phyloP scores from a whole-genome alignment of 2,797 vertebrate genomes.

The Selene dorsalis region DNA sequence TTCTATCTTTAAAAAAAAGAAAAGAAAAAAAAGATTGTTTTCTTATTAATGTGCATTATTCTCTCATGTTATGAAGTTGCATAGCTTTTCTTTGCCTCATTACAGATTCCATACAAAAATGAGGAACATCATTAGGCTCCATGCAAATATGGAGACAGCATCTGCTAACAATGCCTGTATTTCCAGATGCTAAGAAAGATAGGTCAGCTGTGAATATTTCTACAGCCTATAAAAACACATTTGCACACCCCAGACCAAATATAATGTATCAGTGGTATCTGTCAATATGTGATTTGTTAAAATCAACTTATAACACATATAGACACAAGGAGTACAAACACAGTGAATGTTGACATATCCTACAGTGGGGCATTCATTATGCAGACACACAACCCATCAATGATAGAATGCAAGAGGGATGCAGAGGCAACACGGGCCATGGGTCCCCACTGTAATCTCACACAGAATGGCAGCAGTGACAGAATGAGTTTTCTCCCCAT shows the following conservation, averaged over 20 bases:
- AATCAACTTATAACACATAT: background rate
- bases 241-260: slow-evolving; percentile 14
- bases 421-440: slow-evolving; percentile 67
- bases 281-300: slow-evolving; percentile 23
- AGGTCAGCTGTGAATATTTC: slow-evolving; percentile 38
- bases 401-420: slow-evolving; percentile 57
- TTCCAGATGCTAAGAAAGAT: slow-evolving; percentile 36
- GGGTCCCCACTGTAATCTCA: slow-evolving; percentile 80
- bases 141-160: slow-evolving; percentile 44
- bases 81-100: slow-evolving; percentile 38
- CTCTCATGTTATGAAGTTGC: slow-evolving; percentile 12
- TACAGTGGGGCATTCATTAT: slow-evolving; percentile 60
- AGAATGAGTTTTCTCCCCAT: slow-evolving; percentile 78
- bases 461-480: slow-evolving; percentile 78
- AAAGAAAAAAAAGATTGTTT: slow-evolving; percentile 19
- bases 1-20: background rate
- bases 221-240: background rate
- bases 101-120: slow-evolving; percentile 48
- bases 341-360: slow-evolving; percentile 22
- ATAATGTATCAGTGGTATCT: background rate
- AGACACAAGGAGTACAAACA: slow-evolving; percentile 35
- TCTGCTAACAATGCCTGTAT: slow-evolving; percentile 10
- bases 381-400: slow-evolving; percentile 54
- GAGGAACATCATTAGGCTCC: slow-evolving; percentile 53
- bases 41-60: slow-evolving; percentile 42